Evolutionary conservation across 2,888 invertebrate species (phyloP).

Genomic region (Dromius quadrimaculatus): DNA sequence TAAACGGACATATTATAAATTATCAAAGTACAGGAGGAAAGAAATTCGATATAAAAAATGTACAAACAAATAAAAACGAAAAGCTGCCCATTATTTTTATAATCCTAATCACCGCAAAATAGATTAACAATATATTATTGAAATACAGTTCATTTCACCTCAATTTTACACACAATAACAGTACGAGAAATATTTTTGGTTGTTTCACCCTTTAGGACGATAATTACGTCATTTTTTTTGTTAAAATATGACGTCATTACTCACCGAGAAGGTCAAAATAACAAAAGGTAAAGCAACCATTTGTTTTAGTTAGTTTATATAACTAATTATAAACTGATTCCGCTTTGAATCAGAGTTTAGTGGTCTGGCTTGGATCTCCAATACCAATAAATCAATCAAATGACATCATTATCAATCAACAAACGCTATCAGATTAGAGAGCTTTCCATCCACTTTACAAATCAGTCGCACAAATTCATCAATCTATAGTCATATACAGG

Average conservation of each 20-base stretch:
- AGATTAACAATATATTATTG: constrained; percentile 51
- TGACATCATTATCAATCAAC: constrained; percentile 24
- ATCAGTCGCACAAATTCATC: constrained; percentile 43
- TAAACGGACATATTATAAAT: constrained; percentile 53
- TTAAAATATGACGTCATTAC: too few relatives aligned
- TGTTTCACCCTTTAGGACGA: too few relatives aligned
- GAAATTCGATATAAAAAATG: constrained; percentile 55
- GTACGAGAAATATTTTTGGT: too few relatives aligned
- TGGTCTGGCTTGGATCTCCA: constrained; percentile 33
- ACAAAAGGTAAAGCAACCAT: too few relatives aligned
- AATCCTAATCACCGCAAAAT: constrained; percentile 51
- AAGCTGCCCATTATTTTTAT: constrained; percentile 50
- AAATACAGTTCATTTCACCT: constrained; percentile 48
- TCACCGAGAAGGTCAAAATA: too few relatives aligned
- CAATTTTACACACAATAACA: constrained; percentile 51
- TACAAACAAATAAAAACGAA: constrained; percentile 50
- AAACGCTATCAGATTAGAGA: constrained; percentile 33
- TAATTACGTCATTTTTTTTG: too few relatives aligned
- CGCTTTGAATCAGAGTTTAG: constrained; percentile 8
- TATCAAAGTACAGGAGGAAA: constrained; percentile 56
- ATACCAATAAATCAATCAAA: constrained; percentile 24
- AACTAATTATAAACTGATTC: constrained; percentile 18
- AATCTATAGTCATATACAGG: constrained; percentile 39
- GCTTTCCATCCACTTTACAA: constrained; percentile 44
- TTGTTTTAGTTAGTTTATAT: constrained; percentile 30